Evolutionary conservation across 2,113 vertebrate genomes (phyloP), one percentile per base, ranked within the genome.

Genomic region (Aix galericulata): DNA sequence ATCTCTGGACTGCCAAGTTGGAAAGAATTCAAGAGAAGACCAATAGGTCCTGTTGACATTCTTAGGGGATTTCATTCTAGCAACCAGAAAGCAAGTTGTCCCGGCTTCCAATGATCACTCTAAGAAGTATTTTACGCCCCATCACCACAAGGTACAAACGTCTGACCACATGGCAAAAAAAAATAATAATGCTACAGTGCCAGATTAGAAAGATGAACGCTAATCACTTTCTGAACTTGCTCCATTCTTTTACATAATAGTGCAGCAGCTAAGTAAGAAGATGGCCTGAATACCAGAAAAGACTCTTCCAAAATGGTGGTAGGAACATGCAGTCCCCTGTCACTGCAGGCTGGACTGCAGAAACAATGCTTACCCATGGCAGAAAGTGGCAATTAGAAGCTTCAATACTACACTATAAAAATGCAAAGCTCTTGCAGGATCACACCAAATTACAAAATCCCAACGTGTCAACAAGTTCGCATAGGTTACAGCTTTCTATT

Each of bases 391-490:
- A 88, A 91, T 74, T 87, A 82, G 71, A 93, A 76, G 38, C 59
- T 40, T 82, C 83, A 68, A 38, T 32, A 76, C 42, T n/a, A 53
- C 27, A 60, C 80, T 21, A 0, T 83, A 80, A 56, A n/a, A 17
- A 38, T 29, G 62, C 77, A 90, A n/a, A 93, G 90, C 52, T 86
- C 74, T 59, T 80, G 34, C 26, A 71, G 40, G 64, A 64, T 84
- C 66, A 62, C 0, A 9, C 32, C 69, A 75, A 63, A 38, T 79
- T 72, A 82, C 4, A 50, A 92, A 93, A 90, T 68, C 69, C 42
- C 73, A 73, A 73, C 55, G 60, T 79, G 92, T 91, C 88, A 86
- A 94, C 91, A 93, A 72, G 56, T 72, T 93, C 69, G 69, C 69
- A 73, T 31, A 86, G 62, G 64, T 58, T 86, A 81, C 48, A 40